Conservation (phyloP, 2,888 invertebrate species). For the Ctena decussata region DNA sequence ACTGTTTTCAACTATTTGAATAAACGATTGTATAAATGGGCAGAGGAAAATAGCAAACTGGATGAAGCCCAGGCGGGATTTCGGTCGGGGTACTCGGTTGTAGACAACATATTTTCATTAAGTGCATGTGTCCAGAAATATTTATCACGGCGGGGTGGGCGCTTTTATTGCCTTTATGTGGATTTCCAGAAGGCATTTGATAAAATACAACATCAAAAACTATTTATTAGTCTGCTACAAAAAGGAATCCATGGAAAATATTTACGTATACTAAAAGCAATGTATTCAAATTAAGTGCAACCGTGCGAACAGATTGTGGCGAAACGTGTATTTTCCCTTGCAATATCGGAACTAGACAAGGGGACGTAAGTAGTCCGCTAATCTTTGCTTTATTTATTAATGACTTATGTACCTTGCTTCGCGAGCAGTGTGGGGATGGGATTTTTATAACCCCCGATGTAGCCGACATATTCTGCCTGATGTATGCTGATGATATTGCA, state of each 20-base stretch:
- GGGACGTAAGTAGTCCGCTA: neutral
- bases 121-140: constrained; percentile 25
- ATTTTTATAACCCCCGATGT: neutral
- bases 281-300: constrained; percentile 26
- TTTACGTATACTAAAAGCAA: constrained; percentile 25
- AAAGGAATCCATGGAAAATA: constrained; percentile 32
- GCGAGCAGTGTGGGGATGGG: neutral
- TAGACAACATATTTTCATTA: constrained; percentile 42
- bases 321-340: neutral
- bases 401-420: constrained; percentile 1
- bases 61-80: constrained; percentile 50
- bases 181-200: no score
- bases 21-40: no score
- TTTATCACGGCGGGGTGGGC: constrained; percentile 14
- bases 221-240: constrained; percentile 18
- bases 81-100: constrained; percentile 18
- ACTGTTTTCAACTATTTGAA: no score
- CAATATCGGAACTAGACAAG: constrained; percentile 16
- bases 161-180: constrained; percentile 40
- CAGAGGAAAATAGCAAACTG: constrained; percentile 38
- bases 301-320: constrained; percentile 1
- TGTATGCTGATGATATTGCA: constrained; percentile 18
- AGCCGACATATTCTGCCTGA: constrained; percentile 13
- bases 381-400: constrained; percentile 15
- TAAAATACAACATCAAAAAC: no score